These are phyloP conservation scores for Drymonia ruficornis DNA, from an alignment of 2,888 invertebrate genomes.

Conservation along the genomic window DNA sequence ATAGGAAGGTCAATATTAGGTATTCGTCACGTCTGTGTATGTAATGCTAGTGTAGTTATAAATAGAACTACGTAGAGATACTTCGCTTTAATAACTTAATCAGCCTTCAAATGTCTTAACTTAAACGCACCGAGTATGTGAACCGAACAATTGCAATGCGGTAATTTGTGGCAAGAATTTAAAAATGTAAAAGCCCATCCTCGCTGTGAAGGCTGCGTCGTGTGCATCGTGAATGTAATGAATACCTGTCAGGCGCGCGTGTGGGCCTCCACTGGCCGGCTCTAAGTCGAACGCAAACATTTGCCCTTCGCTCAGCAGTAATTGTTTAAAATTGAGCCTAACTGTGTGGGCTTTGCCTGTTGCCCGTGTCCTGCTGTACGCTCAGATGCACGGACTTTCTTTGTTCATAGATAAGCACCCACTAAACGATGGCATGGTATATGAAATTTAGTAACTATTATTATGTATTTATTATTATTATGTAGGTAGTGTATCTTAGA, in stretches of 20 bases:
- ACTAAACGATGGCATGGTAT: slow-evolving; percentile 53
- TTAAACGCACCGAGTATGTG: neutral
- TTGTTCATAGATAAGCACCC: slow-evolving; percentile 68
- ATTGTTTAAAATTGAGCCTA: slow-evolving; percentile 85
- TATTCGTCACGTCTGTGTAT: no score
- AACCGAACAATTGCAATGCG: slow-evolving; percentile 5
- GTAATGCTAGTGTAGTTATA: no score
- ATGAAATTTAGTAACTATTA: no score
- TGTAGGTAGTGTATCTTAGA: no score
- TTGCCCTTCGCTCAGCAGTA: slow-evolving; percentile 82
- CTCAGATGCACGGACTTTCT: slow-evolving; percentile 55
- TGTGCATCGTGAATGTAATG: slow-evolving; percentile 79
- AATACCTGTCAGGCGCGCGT: slow-evolving; percentile 82
- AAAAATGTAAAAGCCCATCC: slow-evolving; percentile 38
- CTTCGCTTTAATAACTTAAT: neutral
- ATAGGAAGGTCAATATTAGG: no score
- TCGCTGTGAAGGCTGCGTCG: slow-evolving; percentile 51
- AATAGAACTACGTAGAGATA: no score
- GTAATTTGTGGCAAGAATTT: slow-evolving; percentile 19
- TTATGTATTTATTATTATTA: no score
- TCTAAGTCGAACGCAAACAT: slow-evolving; percentile 84
- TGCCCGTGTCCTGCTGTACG: slow-evolving; percentile 64
- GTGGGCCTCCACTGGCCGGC: slow-evolving; percentile 72
- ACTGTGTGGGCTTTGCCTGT: slow-evolving; percentile 81
- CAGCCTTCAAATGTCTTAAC: neutral